phyloP scores from a whole-genome alignment of 2,888 invertebrate species.

The Platypus cylindrus region DNA sequence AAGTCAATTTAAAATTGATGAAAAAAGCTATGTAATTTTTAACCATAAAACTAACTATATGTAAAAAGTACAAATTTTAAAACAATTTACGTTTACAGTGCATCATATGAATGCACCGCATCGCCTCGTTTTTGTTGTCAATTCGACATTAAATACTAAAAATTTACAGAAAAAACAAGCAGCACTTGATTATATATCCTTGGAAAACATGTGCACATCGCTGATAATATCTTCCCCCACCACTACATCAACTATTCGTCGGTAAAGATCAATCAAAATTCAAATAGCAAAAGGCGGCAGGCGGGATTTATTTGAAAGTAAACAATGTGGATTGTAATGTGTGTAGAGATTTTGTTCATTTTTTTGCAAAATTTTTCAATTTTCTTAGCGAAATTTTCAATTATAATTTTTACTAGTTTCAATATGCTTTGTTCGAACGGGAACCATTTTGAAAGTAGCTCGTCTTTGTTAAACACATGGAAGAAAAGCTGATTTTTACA shows the following conservation, averaged over 20 bases:
- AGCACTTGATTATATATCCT: too few relatives aligned
- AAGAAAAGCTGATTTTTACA: too few relatives aligned
- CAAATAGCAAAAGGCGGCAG: conserved; percentile 24
- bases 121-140: too few relatives aligned
- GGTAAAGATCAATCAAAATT: conserved; percentile 26
- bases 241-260: conserved; percentile 15
- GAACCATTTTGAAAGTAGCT: conserved; percentile 52
- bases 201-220: conserved; percentile 16
- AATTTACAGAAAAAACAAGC: conserved; percentile 4
- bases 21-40: too few relatives aligned
- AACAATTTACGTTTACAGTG: too few relatives aligned
- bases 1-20: too few relatives aligned
- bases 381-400: conserved; percentile 14
- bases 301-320: conserved; percentile 24
- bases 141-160: too few relatives aligned
- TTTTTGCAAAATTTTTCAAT: conserved; percentile 12
- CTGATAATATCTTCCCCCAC: conserved; percentile 12
- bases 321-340: conserved; percentile 19
- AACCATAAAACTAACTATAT: too few relatives aligned
- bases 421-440: conserved; percentile 36
- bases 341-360: conserved; percentile 9
- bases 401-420: conserved; percentile 18
- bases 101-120: too few relatives aligned
- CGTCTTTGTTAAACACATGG: conserved; percentile 16
- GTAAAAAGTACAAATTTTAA: too few relatives aligned